Evolutionary conservation across 2,797 vertebrate species (phyloP).

Genomic region (Liparis tanakae): DNA sequence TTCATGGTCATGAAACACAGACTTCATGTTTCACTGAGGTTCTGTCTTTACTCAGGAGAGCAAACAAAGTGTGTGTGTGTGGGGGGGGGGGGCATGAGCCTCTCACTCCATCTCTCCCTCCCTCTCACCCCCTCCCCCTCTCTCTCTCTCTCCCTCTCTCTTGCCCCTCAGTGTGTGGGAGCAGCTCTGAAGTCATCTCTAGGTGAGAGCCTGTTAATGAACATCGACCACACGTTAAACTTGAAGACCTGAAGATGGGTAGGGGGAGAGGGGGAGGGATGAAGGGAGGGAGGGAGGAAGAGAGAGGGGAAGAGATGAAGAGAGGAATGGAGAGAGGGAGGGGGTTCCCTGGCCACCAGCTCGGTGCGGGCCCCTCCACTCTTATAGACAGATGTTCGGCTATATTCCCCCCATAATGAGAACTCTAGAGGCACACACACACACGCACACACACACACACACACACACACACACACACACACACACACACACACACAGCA

Average conservation of each 20-base stretch:
- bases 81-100: not conserved
- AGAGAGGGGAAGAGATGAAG: too few species aligned
- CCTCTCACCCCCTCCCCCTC: not conserved
- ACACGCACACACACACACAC: slow-evolving; percentile 16
- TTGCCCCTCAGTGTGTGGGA: too few species aligned
- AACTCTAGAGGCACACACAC: slow-evolving; percentile 62
- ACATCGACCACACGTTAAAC: too few species aligned
- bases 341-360: slow-evolving; percentile 44
- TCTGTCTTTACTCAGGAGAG: slow-evolving; percentile 36
- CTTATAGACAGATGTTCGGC: slow-evolving; percentile 75
- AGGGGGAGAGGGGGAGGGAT: too few species aligned
- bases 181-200: too few species aligned
- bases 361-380: slow-evolving; percentile 49
- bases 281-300: too few species aligned
- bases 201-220: too few species aligned
- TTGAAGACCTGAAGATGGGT: too few species aligned
- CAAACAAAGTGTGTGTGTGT: slow-evolving; percentile 27
- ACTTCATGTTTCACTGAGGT: not conserved
- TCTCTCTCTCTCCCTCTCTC: slow-evolving; percentile 2
- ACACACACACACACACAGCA: slow-evolving; percentile 16
- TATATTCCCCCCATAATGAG: slow-evolving; percentile 73
- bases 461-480: not conserved
- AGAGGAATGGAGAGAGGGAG: too few species aligned
- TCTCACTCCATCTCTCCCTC: not conserved
- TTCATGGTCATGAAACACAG: slow-evolving; percentile 17